Conservation (phyloP, 2,113 vertebrate species). For the Panthera leo region DNA sequence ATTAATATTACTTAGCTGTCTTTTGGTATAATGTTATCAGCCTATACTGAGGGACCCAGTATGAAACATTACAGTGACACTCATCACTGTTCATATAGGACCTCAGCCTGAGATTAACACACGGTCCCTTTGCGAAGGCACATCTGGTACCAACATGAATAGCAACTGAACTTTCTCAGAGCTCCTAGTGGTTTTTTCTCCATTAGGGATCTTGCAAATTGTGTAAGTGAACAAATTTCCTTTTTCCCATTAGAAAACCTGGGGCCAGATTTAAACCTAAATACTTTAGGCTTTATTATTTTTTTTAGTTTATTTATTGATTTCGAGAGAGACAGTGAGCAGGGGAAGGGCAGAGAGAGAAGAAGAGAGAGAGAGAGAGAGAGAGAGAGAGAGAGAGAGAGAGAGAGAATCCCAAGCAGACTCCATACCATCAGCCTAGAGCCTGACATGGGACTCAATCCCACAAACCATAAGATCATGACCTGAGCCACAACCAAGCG, state of each 20-base stretch:
- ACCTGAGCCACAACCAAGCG: no score
- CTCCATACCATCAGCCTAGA: no score
- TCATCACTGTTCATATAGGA: not conserved
- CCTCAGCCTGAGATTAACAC: not conserved
- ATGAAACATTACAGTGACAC: slow-evolving; percentile 15
- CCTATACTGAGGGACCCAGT: not conserved
- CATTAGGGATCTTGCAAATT: not conserved
- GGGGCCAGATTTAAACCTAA: not conserved
- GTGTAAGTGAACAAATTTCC: not conserved
- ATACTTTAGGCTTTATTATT: not conserved
- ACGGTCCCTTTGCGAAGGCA: not conserved
- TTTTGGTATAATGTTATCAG: not conserved
- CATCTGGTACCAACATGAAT: not conserved
- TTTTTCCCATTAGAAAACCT: not conserved
- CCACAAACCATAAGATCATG: no score
- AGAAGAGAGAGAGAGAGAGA: no score
- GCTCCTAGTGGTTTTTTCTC: not conserved
- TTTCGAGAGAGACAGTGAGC: no score
- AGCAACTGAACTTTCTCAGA: not conserved
- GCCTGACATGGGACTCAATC: no score
- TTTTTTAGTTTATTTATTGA: no score
- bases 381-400: no score
- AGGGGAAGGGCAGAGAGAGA: no score
- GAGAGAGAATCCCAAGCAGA: no score
- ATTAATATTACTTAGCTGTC: not conserved